Base-by-base conservation (phyloP, 2,888 invertebrate genomes). In the Cephus rjabovi region DNA sequence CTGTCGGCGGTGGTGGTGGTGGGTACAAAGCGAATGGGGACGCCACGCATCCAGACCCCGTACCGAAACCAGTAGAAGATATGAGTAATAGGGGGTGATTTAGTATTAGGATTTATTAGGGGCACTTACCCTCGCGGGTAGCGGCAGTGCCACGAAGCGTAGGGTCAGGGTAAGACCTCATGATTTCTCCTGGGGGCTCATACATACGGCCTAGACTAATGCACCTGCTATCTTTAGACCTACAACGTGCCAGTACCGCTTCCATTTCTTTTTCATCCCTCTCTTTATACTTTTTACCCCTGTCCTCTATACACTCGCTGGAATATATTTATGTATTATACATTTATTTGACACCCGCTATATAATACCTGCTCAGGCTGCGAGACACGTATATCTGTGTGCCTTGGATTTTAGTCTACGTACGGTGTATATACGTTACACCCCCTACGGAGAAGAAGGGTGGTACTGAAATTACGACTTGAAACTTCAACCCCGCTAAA, bases 91-190 rank as follows among this genome's bases (percentile, higher is more conserved):
- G 85, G 83, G 87, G 89, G 85, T 86, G 90, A 90, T 90, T 89
- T 88, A 88, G 87, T 90, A 90, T 90, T 90, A 88, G 89, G 90
- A 90, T 90, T 90, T 90, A 90, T 90, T 89, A 90, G 83, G 79
- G 87, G 85, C 83, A 84, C 85, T 88, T 84, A 79, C 83, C 86
- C 81, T 81, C 80, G 83, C 81, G 81, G 82, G 79, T 82, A 74
- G 76, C 56, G 56, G 56, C 79, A 79, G 33, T 74, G 78, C 74
- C 73, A 79, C 79, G 71, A 73, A 34, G 40, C 80, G 73, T 83
- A 81, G 82, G 81, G 81, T 86, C 85, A 88, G 88, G 89, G 87
- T 88, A 90, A 88, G 87, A 89, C 88, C 89, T 88, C 85, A 87
- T 90, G 90, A 90, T 90, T 90, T 90, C 90, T 89, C 90, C 80